A percentile compares a stretch with the other conserved stretches of the same genome.
Evolutionary conservation across 37 sponge, comb jelly and placozoan species (phyloP).

Genomic region (Chondrilla cf. caribensis): DNA sequence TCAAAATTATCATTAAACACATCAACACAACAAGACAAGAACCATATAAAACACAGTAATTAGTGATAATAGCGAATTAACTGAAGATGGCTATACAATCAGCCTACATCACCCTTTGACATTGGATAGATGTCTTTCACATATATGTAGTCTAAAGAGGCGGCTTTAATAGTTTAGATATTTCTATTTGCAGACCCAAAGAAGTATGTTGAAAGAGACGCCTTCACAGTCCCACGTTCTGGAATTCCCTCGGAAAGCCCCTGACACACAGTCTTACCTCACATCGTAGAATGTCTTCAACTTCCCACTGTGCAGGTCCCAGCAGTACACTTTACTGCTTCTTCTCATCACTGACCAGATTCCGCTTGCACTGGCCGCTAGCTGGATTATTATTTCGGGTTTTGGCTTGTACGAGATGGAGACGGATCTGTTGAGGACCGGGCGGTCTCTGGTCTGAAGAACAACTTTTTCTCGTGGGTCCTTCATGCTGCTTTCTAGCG

Average conservation of each 20-base stretch:
- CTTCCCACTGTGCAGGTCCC: constrained; percentile 55
- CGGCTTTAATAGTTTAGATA: no score
- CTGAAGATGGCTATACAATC: no score
- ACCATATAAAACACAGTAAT: constrained; percentile 9
- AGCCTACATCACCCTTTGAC: no score
- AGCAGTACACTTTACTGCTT: constrained; percentile 53
- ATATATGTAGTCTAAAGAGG: no score
- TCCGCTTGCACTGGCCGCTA: constrained; percentile 41
- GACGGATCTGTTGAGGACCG: neutral
- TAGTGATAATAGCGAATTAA: no score
- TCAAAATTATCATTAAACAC: no score
- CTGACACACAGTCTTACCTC: constrained; percentile 31
- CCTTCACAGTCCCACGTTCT: no score
- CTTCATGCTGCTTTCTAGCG: neutral
- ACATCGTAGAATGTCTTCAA: constrained; percentile 42
- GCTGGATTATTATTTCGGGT: constrained; percentile 57
- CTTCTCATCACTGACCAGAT: constrained; percentile 78
- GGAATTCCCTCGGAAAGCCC: no score
- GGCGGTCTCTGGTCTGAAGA: neutral
- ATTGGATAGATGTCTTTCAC: no score
- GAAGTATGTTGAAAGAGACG: no score
- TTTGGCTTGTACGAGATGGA: constrained; percentile 10
- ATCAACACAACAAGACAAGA: no score
- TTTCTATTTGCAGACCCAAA: no score
- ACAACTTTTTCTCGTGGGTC: neutral